Base-by-base conservation (phyloP, 2,797 vertebrate species). In the Limosa lapponica region DNA sequence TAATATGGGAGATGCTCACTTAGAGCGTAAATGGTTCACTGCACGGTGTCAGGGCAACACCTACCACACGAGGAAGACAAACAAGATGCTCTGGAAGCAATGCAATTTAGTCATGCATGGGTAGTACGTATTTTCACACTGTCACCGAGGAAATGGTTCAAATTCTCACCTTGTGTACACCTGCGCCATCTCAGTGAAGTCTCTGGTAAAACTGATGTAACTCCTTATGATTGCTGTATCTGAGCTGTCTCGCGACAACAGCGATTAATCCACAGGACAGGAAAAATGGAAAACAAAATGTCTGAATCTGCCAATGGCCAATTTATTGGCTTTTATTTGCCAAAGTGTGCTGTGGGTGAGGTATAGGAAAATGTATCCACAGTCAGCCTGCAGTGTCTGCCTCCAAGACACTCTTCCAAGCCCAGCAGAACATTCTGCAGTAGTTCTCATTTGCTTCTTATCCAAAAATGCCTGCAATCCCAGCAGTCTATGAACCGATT, bases 371-470 rank as follows among this genome's bases (percentile, higher is more conserved):
- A 85, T 22, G 16, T 54, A 86, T 64, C 73, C 62, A 49, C 49
- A 41, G 66, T 77, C 87, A 90, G 34, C 46, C 46, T 10, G 1
- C 58, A 62, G 46, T 69, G 12, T 24, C 36, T 61, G 49, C 69
- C 87, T 92, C 82, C 85, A 82, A 83, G 77, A 96, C 25, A 66
- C 36, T 70, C 69, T 93, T 83, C 82, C 59, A 91, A 96, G 36
- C 66, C 82, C 58, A 75, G 66, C 39, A 97, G 73, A 93, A 92
- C 54, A 55, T 92, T 89, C 69, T 84, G 84, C 36, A n/a, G 28
- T 87, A 71, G 64, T 80, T 96, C 59, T 91, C 58, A 83, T 59
- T 90, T 82, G 30, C 82, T 52, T 93, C 62, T 84, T 88, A 86
- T 82, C 75, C 80, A 89, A 91, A 95, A 95, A 73, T 48, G 74